Evolutionary conservation across 2,797 vertebrate species (phyloP).

Genomic region (Anolis apletophallus): DNA sequence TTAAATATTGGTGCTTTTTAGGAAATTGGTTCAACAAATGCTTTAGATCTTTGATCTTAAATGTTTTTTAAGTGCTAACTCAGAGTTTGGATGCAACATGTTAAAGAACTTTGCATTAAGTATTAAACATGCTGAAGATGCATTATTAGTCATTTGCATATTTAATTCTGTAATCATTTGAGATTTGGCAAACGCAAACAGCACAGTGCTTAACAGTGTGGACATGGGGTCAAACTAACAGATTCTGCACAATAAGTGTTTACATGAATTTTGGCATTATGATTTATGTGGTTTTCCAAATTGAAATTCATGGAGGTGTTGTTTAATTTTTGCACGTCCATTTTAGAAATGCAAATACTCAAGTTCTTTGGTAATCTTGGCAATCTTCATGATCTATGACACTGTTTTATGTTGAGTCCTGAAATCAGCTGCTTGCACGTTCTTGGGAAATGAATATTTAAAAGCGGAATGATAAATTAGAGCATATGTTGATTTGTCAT

Average conservation of each 20-base stretch:
- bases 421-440: not conserved
- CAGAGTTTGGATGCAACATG: no score
- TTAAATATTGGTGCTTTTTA: not conserved
- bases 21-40: not conserved
- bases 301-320: not conserved
- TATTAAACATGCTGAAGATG: not conserved
- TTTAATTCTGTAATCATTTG: not conserved
- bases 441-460: not conserved
- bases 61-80: no score
- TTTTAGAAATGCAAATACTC: slow-evolving; percentile 3
- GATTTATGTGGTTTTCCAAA: not conserved
- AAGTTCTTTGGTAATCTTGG: not conserved
- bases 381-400: not conserved
- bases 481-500: not conserved
- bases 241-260: not conserved
- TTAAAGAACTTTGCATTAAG: not conserved
- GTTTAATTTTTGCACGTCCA: not conserved
- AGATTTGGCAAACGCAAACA: not conserved
- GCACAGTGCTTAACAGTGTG: not conserved
- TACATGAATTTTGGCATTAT: not conserved
- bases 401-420: not conserved
- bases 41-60: not conserved
- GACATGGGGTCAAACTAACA: not conserved
- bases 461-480: not conserved
- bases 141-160: not conserved